Evolutionary conservation across 2,797 vertebrate species (phyloP).

Genomic region (Tympanoctomys barrerae): DNA sequence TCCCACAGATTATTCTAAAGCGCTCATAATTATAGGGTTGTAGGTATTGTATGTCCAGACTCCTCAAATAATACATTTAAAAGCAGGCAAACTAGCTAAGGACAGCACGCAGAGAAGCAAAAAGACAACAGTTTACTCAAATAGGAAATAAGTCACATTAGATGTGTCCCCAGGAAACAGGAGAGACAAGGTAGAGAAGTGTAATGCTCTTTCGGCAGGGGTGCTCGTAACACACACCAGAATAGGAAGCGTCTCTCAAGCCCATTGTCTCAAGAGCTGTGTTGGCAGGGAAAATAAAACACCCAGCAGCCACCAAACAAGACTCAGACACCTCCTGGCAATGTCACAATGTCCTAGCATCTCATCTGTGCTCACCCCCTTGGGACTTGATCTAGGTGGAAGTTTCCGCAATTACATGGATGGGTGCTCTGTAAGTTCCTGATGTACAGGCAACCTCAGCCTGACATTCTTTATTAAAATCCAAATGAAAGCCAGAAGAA

Average conservation of each 20-base stretch:
- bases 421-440: neutral
- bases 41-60: neutral
- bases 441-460: neutral
- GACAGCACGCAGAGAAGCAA: rapidly evolving
- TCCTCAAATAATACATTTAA: neutral
- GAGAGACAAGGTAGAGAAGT: neutral
- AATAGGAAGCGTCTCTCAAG: neutral
- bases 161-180: neutral
- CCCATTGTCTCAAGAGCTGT: neutral
- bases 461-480: neutral
- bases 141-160: neutral
- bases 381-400: neutral
- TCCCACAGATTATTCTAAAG: neutral
- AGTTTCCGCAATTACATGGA: neutral
- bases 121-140: neutral
- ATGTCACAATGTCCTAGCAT: neutral
- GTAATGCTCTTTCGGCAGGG: neutral
- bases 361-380: neutral
- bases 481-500: neutral
- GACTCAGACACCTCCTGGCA: neutral
- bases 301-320: neutral
- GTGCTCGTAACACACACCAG: rapidly evolving
- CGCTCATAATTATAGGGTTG: neutral
- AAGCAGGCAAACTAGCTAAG: neutral
- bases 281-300: neutral